Evolutionary conservation across 2,888 invertebrate species (phyloP), one percentile per base, ranked within the genome.

Genomic region (Drosophila meridiana): DNA sequence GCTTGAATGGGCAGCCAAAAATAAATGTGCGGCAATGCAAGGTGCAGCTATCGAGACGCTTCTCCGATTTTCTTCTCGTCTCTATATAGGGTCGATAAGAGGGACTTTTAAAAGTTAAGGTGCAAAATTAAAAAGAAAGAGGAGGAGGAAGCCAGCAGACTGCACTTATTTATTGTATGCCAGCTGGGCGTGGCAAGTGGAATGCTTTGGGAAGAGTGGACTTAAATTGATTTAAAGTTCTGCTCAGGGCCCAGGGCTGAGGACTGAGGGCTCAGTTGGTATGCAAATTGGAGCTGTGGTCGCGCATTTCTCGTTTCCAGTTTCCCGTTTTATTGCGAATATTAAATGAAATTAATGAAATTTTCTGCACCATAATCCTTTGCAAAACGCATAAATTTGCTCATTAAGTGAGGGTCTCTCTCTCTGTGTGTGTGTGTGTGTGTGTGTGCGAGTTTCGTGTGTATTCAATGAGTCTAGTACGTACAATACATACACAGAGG

Each of bases 291-390:
- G 77, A 48, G 57, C 34, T 50, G 52, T 59, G 57, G 45, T 13
- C 50, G 65, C 50, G 34, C 50, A 20, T 52, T 52, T 50, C 50
- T 28, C 28, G 6, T 28, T 32, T 50, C 53, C 69, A 61, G 60
- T 68, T 64, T 67, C 62, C 63, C 76, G 56, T 90, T 90, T 87
- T 90, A 90, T 87, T 90, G 87, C 82, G 80, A 82, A 87, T 87
- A 87, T 89, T 84, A 89, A 87, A 87, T 89, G 80, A 87, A 87
- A 87, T 87, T 89, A 89, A 89, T 90, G 82, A 89, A 90, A 91
- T 89, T 90, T 90, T 91, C 90, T 81, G 84, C 91, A 73, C 76
- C 87, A 91, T 90, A 89, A 89, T 87, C 82, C 89, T 90, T 89
- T 89, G 80, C 83, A 84, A 88, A 78, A 80, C 83, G 75, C 90